Evolutionary conservation across 2,888 invertebrate genomes (phyloP), one percentile per base, ranked within the genome.

Genomic region (Cremastinae sp.): DNA sequence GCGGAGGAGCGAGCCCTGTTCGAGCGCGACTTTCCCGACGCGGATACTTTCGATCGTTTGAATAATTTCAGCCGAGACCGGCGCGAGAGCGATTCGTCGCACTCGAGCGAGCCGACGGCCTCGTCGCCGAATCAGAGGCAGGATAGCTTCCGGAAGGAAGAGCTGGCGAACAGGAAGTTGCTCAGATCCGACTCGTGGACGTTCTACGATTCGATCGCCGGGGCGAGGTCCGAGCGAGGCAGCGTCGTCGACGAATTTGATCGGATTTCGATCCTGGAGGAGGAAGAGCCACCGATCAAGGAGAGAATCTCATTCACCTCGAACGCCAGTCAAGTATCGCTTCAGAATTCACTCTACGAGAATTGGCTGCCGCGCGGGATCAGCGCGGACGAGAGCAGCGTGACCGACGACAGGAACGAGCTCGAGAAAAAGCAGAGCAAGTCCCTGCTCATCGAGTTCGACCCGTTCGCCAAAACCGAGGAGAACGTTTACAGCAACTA

Each of bases 161-260:
- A 89, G 87, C n/a, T 0, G 9, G 62, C 74, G 16, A 81, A 81
- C 14, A 88, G 86, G 16, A 83, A 86, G 74, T 75, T 91, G 8
- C 88, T 90, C 10, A 85, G 91, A 58, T 92, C 91, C 3, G 90
- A 90, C 65, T 92, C 92, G 0, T 92, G 92, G 92, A 90, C 90
- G 10, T 92, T 91, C 81, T 92, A 92, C 80, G 91, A 92, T 77
- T 84, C 79, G 51, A 87, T 83, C 22, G 41, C 41, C 41, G 10
- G n/a, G 2, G 12, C 9, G 41, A 41, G n/a, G 41, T n/a, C 41
- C 41, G 41, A 41, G n/a, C n/a, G n/a, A 9, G 41, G 8, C 2
- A 12, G 41, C 8, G 2, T 85, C 65, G 74, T 83, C 69, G 85
- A 85, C 56, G 88, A 88, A 43, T 75, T 86, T 7, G 86, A 87